These are phyloP conservation scores for Perizoma flavofasciatum DNA, from an alignment of 2,888 invertebrate genomes.

Conservation along the genomic window DNA sequence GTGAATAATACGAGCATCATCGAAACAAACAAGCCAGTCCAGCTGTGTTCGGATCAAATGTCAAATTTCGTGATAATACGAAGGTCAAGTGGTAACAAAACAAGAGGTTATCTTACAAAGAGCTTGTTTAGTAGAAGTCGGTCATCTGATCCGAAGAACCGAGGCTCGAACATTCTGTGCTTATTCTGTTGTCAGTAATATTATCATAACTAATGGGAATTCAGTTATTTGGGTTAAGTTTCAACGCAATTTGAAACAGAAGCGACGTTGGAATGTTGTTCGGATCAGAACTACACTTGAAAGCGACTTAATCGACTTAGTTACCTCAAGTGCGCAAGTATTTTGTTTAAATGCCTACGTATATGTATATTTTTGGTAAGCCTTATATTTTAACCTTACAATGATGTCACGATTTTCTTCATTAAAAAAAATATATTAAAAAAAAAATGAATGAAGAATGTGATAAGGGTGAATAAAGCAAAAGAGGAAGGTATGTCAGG, in stretches of 20 bases:
- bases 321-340: too few relatives aligned
- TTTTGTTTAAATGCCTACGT: too few relatives aligned
- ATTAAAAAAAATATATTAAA: too few relatives aligned
- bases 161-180: slow-evolving; percentile 39
- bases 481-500: too few relatives aligned
- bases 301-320: too few relatives aligned
- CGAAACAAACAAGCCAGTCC: slow-evolving; percentile 34
- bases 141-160: slow-evolving; percentile 59
- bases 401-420: too few relatives aligned
- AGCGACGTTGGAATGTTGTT: slow-evolving; percentile 1
- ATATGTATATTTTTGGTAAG: too few relatives aligned
- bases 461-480: too few relatives aligned
- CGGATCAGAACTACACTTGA: too few relatives aligned
- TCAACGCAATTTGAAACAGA: slow-evolving; percentile 30
- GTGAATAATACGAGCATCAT: not conserved
- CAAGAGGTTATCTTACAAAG: slow-evolving; percentile 60
- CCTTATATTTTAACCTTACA: too few relatives aligned
- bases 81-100: slow-evolving; percentile 63
- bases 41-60: slow-evolving; percentile 58
- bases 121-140: slow-evolving; percentile 60
- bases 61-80: slow-evolving; percentile 58
- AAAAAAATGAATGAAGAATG: too few relatives aligned
- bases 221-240: slow-evolving; percentile 45
- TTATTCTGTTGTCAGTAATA: slow-evolving; percentile 5
- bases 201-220: slow-evolving; percentile 42